These are phyloP conservation scores for Amaurobius ferox DNA, from an alignment of 2,888 invertebrate genomes.

Conservation along the genomic window DNA sequence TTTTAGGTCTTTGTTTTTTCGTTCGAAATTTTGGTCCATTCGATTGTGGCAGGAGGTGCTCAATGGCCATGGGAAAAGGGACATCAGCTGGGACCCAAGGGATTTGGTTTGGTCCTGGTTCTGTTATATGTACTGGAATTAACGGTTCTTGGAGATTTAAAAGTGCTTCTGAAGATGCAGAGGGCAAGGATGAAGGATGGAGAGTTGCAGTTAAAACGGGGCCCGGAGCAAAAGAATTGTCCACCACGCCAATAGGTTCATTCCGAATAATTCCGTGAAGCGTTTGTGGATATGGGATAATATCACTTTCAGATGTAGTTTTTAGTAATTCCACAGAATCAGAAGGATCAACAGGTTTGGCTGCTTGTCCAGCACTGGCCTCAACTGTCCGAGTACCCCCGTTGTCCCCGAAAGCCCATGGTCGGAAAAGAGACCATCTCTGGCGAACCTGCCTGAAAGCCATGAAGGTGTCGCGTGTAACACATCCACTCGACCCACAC, in stretches of 20 bases:
- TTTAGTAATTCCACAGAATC: not conserved
- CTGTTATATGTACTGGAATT: not conserved
- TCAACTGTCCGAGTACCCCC: not conserved
- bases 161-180: not conserved
- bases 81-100: not conserved
- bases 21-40: slow-evolving; percentile 16
- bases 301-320: not conserved
- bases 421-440: slow-evolving; percentile 67
- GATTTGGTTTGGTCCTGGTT: not conserved
- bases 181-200: not conserved
- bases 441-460: slow-evolving; percentile 73
- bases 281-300: not conserved
- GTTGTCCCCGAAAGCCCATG: slow-evolving; percentile 67
- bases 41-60: not conserved
- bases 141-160: not conserved
- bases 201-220: not conserved
- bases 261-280: not conserved
- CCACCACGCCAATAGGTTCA: not conserved
- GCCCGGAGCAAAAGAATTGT: not conserved
- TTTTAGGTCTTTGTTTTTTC: slow-evolving; percentile 77
- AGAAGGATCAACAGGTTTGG: not conserved
- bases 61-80: not conserved
- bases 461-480: slow-evolving; percentile 49
- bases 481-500: slow-evolving; percentile 4
- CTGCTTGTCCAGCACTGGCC: not conserved